Evolutionary conservation across 2,888 invertebrate genomes (phyloP).

Genomic region (Pediacus dermestoides): DNA sequence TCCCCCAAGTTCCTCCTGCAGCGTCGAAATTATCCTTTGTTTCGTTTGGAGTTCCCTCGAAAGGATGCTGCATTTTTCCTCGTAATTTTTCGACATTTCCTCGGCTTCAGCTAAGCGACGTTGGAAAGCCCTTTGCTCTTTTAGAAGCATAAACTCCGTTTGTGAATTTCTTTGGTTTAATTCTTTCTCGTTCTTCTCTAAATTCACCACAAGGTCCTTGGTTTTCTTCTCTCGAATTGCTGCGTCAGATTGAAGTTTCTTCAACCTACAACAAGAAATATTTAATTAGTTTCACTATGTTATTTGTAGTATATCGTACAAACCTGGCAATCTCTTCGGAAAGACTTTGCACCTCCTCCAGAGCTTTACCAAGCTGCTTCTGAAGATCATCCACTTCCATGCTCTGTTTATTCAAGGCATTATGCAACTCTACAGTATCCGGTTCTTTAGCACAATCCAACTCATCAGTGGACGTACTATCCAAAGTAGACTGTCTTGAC

Average conservation of each 20-base stretch:
- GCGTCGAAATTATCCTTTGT: slow-evolving; percentile 61
- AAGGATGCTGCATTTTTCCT: slow-evolving; percentile 61
- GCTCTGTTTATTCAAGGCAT: slow-evolving; percentile 59
- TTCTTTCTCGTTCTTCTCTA: slow-evolving; percentile 76
- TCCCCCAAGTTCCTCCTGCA: slow-evolving; percentile 66
- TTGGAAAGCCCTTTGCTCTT: slow-evolving; percentile 53
- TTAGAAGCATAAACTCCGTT: slow-evolving; percentile 66
- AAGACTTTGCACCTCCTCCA: slow-evolving; percentile 61
- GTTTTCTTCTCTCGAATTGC: slow-evolving; percentile 69
- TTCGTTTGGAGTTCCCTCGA: slow-evolving; percentile 65
- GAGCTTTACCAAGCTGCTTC: slow-evolving; percentile 62
- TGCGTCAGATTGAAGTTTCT: slow-evolving; percentile 68
- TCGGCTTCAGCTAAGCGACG: slow-evolving; percentile 61
- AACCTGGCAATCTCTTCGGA: slow-evolving; percentile 66
- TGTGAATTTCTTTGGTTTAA: slow-evolving; percentile 67
- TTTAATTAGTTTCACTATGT: slow-evolving; percentile 1
- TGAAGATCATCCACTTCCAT: slow-evolving; percentile 69
- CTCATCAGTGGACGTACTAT: slow-evolving; percentile 62
- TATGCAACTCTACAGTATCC: slow-evolving; percentile 36
- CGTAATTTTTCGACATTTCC: slow-evolving; percentile 64
- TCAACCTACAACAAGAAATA: slow-evolving; percentile 50
- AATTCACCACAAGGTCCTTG: slow-evolving; percentile 70
- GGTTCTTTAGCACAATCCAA: slow-evolving; percentile 45
- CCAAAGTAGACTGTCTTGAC: slow-evolving; percentile 59
- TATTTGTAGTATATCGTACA: slow-evolving; percentile 5